These are phyloP conservation scores for Menidia menidia DNA, from an alignment of 2,797 vertebrate species.

Conservation along the genomic window DNA sequence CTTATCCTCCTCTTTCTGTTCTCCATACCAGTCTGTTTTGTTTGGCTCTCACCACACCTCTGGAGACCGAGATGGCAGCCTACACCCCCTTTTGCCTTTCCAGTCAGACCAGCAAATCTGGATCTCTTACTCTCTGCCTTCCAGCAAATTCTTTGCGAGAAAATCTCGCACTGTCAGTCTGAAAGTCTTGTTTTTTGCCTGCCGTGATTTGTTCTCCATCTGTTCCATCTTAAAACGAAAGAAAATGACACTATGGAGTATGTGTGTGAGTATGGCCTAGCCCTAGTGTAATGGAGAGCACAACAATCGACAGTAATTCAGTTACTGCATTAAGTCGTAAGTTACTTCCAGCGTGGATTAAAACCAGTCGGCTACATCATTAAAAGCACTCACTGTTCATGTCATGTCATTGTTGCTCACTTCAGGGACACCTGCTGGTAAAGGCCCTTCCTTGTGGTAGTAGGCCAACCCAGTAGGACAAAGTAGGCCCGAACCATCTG, in stretches of 20 bases:
- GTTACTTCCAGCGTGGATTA: no score
- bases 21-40: slow-evolving; percentile 22
- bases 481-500: no score
- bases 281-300: no score
- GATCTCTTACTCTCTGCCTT: slow-evolving; percentile 51
- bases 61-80: slow-evolving; percentile 33
- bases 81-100: slow-evolving; percentile 69
- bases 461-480: no score
- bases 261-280: no score
- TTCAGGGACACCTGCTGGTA: no score
- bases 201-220: neutral
- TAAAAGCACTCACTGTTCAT: neutral
- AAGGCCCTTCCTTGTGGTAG: no score
- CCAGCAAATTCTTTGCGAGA: slow-evolving; percentile 27
- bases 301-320: no score
- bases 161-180: slow-evolving; percentile 1
- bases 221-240: neutral
- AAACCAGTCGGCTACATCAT: neutral
- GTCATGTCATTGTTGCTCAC: no score
- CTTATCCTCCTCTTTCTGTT: slow-evolving; percentile 18
- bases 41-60: slow-evolving; percentile 72
- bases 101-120: slow-evolving; percentile 79
- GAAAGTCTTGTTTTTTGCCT: neutral
- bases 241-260: no score
- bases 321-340: no score